Evolutionary conservation across 2,888 invertebrate genomes (phyloP).

Genomic region (Pristionchus arcanus): DNA sequence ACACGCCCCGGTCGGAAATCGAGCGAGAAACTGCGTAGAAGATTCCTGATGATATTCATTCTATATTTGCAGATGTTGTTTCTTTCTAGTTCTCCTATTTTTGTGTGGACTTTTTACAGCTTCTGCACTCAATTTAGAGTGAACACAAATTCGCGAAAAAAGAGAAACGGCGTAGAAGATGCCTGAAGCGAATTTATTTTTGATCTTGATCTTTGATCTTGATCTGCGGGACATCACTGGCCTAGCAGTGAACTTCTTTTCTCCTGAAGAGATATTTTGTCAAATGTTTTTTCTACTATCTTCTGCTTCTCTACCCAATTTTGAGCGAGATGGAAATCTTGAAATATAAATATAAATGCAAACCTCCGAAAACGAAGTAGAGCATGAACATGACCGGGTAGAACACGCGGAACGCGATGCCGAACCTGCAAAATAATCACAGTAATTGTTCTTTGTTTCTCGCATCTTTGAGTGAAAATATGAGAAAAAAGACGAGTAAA

Average conservation of each 20-base stretch:
- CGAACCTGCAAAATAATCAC: constrained; percentile 80
- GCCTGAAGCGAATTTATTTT: too few relatives aligned
- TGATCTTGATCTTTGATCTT: too few relatives aligned
- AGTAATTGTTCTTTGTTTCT: background rate
- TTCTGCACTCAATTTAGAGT: too few relatives aligned
- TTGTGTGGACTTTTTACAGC: background rate
- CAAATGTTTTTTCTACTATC: too few relatives aligned
- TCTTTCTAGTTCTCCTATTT: background rate
- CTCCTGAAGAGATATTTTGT: too few relatives aligned
- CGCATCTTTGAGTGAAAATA: too few relatives aligned
- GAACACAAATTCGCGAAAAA: too few relatives aligned
- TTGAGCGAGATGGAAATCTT: background rate
- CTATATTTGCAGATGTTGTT: background rate
- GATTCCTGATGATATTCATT: constrained; percentile 65
- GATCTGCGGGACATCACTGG: too few relatives aligned
- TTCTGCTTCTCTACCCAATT: too few relatives aligned
- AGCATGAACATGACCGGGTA: constrained; percentile 90
- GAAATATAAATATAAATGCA: background rate
- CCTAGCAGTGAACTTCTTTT: too few relatives aligned
- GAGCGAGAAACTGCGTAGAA: constrained; percentile 81
- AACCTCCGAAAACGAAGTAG: constrained; percentile 86
- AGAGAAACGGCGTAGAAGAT: background rate
- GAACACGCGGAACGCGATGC: constrained; percentile 89
- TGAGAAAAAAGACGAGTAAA: too few relatives aligned
- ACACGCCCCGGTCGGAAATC: constrained; percentile 81